Conservation (phyloP, 2,113 vertebrate genomes). For the Cynoglossus semilaevis region DNA sequence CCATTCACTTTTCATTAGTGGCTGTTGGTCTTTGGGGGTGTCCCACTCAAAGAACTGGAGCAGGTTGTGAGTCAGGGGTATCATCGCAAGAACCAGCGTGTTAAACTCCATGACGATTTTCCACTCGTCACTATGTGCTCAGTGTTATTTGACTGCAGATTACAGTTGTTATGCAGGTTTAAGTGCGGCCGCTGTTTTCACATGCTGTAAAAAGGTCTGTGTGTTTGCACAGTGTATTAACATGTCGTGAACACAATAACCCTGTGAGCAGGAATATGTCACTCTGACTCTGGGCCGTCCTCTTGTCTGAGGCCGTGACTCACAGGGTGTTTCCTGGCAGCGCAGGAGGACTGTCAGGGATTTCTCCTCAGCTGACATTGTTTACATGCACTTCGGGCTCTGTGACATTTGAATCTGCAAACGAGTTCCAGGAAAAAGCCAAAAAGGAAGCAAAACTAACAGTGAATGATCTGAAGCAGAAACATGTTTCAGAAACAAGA, state of each 20-base stretch:
- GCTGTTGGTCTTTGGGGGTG: constrained; percentile 4
- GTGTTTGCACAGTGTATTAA: constrained; percentile 10
- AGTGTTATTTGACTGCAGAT: constrained; percentile 1
- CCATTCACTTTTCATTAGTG: no score
- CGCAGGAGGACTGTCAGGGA: constrained; percentile 23
- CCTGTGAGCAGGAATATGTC: constrained; percentile 18
- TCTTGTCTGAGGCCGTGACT: constrained; percentile 37
- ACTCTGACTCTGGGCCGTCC: constrained; percentile 9
- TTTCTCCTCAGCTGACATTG: constrained; percentile 54
- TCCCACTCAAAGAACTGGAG: constrained; percentile 8
- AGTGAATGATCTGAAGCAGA: constrained; percentile 14
- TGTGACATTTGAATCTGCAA: constrained; percentile 3
- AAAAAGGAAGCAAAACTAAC: constrained; percentile 25
- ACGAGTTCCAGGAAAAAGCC: constrained; percentile 11
- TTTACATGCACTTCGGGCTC: constrained; percentile 25
- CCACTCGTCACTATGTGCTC: constrained; percentile 3
- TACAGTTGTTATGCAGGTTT: background rate
- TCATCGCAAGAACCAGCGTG: constrained; percentile 4
- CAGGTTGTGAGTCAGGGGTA: constrained; percentile 31
- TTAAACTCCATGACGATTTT: constrained; percentile 8
- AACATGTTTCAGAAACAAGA: constrained; percentile 17
- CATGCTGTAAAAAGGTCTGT: background rate
- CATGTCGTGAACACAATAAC: background rate
- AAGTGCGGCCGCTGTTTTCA: background rate
- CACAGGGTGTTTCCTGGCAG: constrained; percentile 62